Evolutionary conservation across 2,888 invertebrate species (phyloP).

Genomic region (Xestia sexstrigata): DNA sequence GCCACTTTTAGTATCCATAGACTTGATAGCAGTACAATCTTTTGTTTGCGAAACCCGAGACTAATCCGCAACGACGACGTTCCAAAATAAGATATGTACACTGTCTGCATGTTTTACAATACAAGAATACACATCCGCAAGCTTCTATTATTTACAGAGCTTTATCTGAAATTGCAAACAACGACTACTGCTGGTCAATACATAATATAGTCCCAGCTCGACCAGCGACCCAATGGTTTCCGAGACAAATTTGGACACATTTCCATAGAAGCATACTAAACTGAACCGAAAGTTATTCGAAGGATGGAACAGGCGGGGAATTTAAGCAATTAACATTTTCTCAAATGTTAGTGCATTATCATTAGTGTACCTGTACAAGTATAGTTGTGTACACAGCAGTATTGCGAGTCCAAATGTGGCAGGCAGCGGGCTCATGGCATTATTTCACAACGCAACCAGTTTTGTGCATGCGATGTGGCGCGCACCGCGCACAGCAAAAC

Average conservation of each 20-base stretch:
- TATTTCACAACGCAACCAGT: slow-evolving; percentile 82
- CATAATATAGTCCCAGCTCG: slow-evolving; percentile 55
- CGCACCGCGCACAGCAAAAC: slow-evolving; percentile 74
- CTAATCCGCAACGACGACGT: slow-evolving; percentile 25
- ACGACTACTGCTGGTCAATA: slow-evolving; percentile 55
- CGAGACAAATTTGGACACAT: slow-evolving; percentile 57
- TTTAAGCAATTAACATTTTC: slow-evolving; percentile 54
- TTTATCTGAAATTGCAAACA: slow-evolving; percentile 58
- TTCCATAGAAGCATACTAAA: slow-evolving; percentile 45
- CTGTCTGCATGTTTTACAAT: slow-evolving; percentile 46
- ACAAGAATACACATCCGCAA: slow-evolving; percentile 34
- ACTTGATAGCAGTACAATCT: neutral
- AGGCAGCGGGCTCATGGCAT: slow-evolving; percentile 73
- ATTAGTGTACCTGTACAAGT: slow-evolving; percentile 42
- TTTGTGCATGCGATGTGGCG: slow-evolving; percentile 80
- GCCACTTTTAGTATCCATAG: slow-evolving; percentile 23
- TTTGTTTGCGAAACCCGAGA: slow-evolving; percentile 23
- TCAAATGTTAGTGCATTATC: slow-evolving; percentile 56
- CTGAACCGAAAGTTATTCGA: slow-evolving; percentile 49
- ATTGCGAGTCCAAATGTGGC: slow-evolving; percentile 69
- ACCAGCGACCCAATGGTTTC: slow-evolving; percentile 43
- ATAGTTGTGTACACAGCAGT: slow-evolving; percentile 35
- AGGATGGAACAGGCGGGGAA: slow-evolving; percentile 31
- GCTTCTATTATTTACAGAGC: slow-evolving; percentile 50
- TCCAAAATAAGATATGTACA: slow-evolving; percentile 33